phyloP scores from a whole-genome alignment of 2,113 vertebrate species.

The Carollia perspicillata region DNA sequence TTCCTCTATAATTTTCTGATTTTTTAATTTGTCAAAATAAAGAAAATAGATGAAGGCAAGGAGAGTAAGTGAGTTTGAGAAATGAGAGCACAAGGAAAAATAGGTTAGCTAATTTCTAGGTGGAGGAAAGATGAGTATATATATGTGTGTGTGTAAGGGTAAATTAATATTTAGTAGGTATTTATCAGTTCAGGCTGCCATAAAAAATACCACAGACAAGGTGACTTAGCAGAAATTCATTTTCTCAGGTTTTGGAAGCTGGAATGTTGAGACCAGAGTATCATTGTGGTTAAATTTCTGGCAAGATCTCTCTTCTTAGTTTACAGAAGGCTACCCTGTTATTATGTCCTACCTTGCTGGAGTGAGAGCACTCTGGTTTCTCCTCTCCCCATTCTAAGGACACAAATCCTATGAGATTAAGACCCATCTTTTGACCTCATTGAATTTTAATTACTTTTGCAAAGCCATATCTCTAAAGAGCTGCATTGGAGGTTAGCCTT shows the following conservation, averaged over 20 bases:
- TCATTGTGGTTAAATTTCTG: background rate
- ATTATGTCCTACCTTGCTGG: background rate
- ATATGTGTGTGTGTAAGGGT: background rate
- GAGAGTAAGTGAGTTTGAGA: background rate
- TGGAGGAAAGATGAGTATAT: background rate
- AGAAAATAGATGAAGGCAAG: background rate
- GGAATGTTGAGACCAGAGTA: background rate
- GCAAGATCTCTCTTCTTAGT: background rate
- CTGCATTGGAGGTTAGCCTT: background rate
- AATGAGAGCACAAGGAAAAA: background rate
- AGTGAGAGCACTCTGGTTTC: background rate
- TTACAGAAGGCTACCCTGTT: background rate
- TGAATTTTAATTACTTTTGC: background rate
- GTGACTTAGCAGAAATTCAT: background rate
- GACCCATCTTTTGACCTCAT: background rate
- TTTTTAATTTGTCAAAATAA: background rate
- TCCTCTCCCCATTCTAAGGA: background rate
- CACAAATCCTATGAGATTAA: background rate
- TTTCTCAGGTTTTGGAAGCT: background rate
- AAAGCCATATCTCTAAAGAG: background rate
- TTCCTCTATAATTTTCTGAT: background rate
- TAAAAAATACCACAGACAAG: background rate
- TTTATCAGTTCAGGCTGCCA: background rate
- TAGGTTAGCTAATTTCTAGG: background rate
- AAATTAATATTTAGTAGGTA: background rate